These are phyloP conservation scores for Acipenser oxyrinchus DNA, from an alignment of 2,797 vertebrate genomes.

Conservation along the genomic window DNA sequence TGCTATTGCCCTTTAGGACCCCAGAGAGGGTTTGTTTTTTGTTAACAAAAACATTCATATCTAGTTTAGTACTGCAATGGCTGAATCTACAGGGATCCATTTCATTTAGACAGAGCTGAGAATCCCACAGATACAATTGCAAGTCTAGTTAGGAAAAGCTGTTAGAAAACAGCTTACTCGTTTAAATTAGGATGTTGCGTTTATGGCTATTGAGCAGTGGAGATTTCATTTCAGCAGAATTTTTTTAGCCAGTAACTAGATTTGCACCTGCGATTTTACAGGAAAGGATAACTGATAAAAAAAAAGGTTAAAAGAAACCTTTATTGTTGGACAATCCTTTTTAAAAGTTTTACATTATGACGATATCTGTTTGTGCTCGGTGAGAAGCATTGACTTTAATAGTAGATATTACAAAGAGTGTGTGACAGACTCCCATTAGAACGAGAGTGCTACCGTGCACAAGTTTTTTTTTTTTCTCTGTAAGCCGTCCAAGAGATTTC, in stretches of 20 bases:
- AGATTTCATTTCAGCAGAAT: too few relatives aligned
- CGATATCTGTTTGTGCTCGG: conserved; percentile 25
- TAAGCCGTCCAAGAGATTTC: conserved; percentile 68
- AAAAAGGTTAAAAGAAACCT: too few relatives aligned
- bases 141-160: too few relatives aligned
- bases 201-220: too few relatives aligned
- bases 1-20: too few relatives aligned
- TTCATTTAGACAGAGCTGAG: not conserved
- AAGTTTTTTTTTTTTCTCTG: conserved; percentile 69
- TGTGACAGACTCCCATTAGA: conserved; percentile 41
- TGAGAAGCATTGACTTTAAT: conserved; percentile 27
- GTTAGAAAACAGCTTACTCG: too few relatives aligned
- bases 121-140: not conserved
- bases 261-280: too few relatives aligned
- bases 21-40: too few relatives aligned
- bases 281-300: too few relatives aligned
- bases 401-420: conserved; percentile 35
- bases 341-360: conserved; percentile 33
- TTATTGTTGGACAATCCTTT: not conserved
- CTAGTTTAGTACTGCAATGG: not conserved
- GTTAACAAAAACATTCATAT: too few relatives aligned
- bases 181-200: too few relatives aligned
- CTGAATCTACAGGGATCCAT: not conserved
- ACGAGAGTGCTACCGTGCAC: conserved; percentile 71
- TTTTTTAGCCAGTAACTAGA: too few relatives aligned